Evolutionary conservation across 37 sponge, comb jelly and placozoan species (phyloP), one percentile per base, ranked within the genome.

Genomic region (Ephydatia muelleri): DNA sequence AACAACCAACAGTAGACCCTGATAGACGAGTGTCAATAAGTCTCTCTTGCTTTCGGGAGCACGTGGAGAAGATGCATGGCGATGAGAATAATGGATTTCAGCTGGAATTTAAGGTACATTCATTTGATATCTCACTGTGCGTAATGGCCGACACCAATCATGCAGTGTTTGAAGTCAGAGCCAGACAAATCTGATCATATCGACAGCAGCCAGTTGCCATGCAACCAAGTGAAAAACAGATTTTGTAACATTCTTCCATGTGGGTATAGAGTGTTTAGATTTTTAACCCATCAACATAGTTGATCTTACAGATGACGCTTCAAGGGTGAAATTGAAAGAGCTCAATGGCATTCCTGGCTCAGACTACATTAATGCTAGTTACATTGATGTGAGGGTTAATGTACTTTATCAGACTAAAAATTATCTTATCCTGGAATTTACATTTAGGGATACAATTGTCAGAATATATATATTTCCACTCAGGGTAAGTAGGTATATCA

Each of bases 231-330:
- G 32, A 92, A 88, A 43, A 92, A 92, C 83, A 80, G 92, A 88
- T 92, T 82, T 72, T 80, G 81, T 2, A 92, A 92, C 69, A 81
- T 92, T 23, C 80, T 78, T 81, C 88, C 92, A 64, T 92, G 92
- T 92, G 19, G 79, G 85, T 36, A 14, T n/a, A n/a, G n/a, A n/a
- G 16, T 14, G 16, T 57, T 16, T 11, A 19, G 12, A 21, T 57
- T 5, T 57, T 57, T 4, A 6, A 21, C 57, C 1, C 19, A 57
- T 1, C 16, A 11, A 57, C 57, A 43, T 57, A 57, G 1, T 11
- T 57, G 57, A 1, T 80, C 26, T 23, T 49, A 34, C 65, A 93
- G 87, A 83, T 83, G 87, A 93, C 31, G 67, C 3, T 25, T 78
- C 80, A 27, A 78, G 85, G 2, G 92, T 93, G 4, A 40, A 48